Conservation (phyloP, 2,888 invertebrate genomes). For the Pandemis heparana region DNA sequence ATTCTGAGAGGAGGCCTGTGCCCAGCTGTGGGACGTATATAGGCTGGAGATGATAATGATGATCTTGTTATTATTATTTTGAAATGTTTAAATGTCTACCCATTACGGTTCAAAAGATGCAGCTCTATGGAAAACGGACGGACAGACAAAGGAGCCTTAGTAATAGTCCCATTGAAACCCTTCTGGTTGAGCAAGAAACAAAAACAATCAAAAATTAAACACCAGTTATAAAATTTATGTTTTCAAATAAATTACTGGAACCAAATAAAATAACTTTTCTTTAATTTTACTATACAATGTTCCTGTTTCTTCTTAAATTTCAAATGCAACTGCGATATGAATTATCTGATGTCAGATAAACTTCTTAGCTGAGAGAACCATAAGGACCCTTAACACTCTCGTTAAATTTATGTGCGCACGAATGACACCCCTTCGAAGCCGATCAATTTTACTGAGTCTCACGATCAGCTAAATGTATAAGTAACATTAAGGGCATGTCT, state of each 20-base stretch:
- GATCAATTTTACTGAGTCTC: too few relatives aligned
- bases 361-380: neutral
- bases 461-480: too few relatives aligned
- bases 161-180: neutral
- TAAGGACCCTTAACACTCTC: neutral
- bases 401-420: neutral
- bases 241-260: neutral
- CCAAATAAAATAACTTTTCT: slow-evolving; percentile 3
- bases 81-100: too few relatives aligned
- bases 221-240: neutral
- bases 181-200: neutral
- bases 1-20: too few relatives aligned
- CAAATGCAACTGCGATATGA: slow-evolving; percentile 47
- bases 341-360: slow-evolving; percentile 55
- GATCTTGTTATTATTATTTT: too few relatives aligned
- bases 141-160: too few relatives aligned
- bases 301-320: slow-evolving; percentile 16
- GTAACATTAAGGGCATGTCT: too few relatives aligned
- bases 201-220: neutral
- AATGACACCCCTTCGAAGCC: too few relatives aligned
- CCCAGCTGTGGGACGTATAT: too few relatives aligned
- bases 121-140: too few relatives aligned
- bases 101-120: too few relatives aligned
- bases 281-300: neutral
- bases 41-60: too few relatives aligned